Percentiles rank a stretch among this genome's conserved stretches.
Evolutionary conservation across 2,888 invertebrate species (phyloP).

Genomic region (Melanchra persicariae): DNA sequence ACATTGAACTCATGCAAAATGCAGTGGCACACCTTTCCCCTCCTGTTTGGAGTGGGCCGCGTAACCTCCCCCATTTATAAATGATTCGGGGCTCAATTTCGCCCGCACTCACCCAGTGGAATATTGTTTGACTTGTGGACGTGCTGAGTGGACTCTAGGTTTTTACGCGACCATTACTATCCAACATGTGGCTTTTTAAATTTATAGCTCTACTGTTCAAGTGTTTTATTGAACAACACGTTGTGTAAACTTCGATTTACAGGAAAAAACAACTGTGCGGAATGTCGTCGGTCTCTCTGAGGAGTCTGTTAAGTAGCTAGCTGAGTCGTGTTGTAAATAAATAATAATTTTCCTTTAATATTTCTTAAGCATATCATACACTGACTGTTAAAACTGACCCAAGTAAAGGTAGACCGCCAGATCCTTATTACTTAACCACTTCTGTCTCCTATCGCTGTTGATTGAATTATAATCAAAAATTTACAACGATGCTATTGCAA

Average conservation of each 20-base stretch:
- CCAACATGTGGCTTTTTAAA: conserved; percentile 16
- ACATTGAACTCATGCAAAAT: conserved; percentile 86
- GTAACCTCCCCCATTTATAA: conserved; percentile 83
- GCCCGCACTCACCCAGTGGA: conserved; percentile 74
- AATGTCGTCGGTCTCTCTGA: not conserved
- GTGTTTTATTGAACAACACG: conserved; percentile 14
- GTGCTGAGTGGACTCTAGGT: conserved; percentile 63
- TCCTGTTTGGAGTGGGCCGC: conserved; percentile 69
- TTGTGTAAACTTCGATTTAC: conserved; percentile 7
- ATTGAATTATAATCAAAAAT: too few species aligned
- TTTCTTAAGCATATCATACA: not conserved
- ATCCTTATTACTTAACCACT: not conserved
- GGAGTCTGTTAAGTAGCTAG: too few species aligned
- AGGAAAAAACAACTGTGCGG: not conserved
- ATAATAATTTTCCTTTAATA: not conserved
- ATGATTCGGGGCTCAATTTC: conserved; percentile 88
- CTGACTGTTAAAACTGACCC: too few species aligned
- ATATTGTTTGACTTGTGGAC: conserved; percentile 86
- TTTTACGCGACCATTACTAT: conserved; percentile 45
- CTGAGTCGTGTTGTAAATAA: not conserved
- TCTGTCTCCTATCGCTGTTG: too few species aligned
- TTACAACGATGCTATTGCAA: too few species aligned
- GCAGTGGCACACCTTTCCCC: conserved; percentile 80
- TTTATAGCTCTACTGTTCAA: conserved; percentile 12
- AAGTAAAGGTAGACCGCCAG: not conserved